phyloP scores from a whole-genome alignment of 1,140 invertebrate genomes.

The Aethina tumida region DNA sequence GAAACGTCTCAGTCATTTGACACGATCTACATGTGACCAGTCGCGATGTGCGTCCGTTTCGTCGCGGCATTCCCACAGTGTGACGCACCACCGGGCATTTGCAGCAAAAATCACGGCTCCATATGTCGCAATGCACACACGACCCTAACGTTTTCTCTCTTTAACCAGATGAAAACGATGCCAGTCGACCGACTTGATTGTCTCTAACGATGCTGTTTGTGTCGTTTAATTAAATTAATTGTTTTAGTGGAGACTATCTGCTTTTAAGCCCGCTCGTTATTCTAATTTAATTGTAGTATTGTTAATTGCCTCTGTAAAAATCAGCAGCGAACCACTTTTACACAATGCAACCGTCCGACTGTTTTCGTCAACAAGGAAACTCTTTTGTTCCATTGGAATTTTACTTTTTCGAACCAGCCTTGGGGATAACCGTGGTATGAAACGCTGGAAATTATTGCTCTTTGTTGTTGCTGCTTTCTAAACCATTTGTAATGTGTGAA shows the following conservation, averaged over 20 bases:
- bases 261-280: slow-evolving; percentile 17
- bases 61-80: slow-evolving; percentile 9
- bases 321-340: slow-evolving; percentile 4
- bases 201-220: slow-evolving; percentile 21
- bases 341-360: slow-evolving; percentile 1
- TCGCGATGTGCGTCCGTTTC: neutral
- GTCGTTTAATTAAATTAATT: slow-evolving; percentile 23
- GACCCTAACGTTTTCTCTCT: slow-evolving; percentile 13
- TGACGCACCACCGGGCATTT: slow-evolving; percentile 9
- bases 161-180: slow-evolving; percentile 15
- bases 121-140: slow-evolving; percentile 13
- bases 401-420: too few relatives aligned
- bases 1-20: neutral
- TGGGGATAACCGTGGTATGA: too few relatives aligned
- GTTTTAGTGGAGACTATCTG: slow-evolving; percentile 15
- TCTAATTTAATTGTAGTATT: slow-evolving; percentile 21
- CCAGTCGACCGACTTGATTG: slow-evolving; percentile 12
- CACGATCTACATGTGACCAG: neutral
- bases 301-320: slow-evolving; percentile 15
- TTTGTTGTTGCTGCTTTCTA: too few relatives aligned
- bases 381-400: too few relatives aligned
- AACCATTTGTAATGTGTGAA: too few relatives aligned
- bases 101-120: slow-evolving; percentile 15
- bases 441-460: too few relatives aligned
- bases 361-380: too few relatives aligned